A percentile compares a stretch with the other conserved stretches of the same genome.
phyloP scores from a whole-genome alignment of 2,888 invertebrate species.

The Apodemia duryi region DNA sequence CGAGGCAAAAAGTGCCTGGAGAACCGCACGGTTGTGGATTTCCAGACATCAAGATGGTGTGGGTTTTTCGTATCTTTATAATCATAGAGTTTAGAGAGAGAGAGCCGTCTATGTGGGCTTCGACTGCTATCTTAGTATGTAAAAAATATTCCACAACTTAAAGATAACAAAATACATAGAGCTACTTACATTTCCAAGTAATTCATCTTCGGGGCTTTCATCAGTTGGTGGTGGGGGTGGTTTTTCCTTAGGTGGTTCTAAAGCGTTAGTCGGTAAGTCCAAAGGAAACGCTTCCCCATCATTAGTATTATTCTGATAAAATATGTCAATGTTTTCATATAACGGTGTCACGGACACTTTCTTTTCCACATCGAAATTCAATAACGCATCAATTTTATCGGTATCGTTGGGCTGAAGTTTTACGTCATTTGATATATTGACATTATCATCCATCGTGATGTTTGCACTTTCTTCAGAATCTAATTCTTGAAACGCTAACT shows the following conservation, averaged over 20 bases:
- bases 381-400: conserved; percentile 39
- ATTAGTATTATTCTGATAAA: conserved; percentile 61
- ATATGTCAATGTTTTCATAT: conserved; percentile 81
- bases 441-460: conserved; percentile 58
- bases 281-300: conserved; percentile 68
- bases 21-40: no score
- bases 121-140: no score
- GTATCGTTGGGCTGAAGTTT: conserved; percentile 35
- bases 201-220: conserved; percentile 58
- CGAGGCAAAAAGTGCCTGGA: no score
- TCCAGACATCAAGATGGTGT: no score
- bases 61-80: no score
- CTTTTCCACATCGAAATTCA: conserved; percentile 47
- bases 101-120: no score
- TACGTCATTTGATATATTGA: conserved; percentile 26
- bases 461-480: conserved; percentile 70
- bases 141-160: background rate
- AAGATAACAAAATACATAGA: background rate
- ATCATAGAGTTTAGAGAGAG: no score
- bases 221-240: conserved; percentile 90
- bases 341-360: conserved; percentile 74
- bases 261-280: conserved; percentile 76
- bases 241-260: conserved; percentile 91
- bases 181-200: conserved; percentile 68
- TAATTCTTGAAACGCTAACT: conserved; percentile 81